phyloP scores from a whole-genome alignment of 2,888 invertebrate genomes.

The Eupithecia vulgata region DNA sequence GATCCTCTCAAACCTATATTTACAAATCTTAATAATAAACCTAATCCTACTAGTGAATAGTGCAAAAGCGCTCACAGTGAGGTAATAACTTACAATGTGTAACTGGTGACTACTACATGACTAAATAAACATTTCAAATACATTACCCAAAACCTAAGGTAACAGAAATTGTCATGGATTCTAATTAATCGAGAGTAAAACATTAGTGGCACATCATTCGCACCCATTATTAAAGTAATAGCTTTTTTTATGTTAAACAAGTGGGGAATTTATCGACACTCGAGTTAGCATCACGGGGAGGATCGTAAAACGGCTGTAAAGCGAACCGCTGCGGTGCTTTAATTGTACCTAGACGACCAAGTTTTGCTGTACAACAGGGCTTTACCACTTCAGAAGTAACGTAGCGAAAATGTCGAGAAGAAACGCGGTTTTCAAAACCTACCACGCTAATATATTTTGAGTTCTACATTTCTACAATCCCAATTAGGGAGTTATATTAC shows the following conservation, averaged over 20 bases:
- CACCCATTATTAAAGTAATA: conserved; percentile 59
- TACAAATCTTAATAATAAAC: conserved; percentile 58
- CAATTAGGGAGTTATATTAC: conserved; percentile 67
- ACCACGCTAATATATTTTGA: not conserved
- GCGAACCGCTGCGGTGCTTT: conserved; percentile 59
- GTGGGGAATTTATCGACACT: conserved; percentile 76
- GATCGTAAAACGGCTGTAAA: conserved; percentile 74
- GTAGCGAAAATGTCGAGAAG: not conserved
- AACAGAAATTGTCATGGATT: conserved; percentile 78
- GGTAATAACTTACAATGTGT: conserved; percentile 82
- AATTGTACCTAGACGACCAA: conserved; percentile 43
- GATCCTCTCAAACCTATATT: conserved; percentile 57
- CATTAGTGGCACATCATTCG: conserved; percentile 51
- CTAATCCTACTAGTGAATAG: conserved; percentile 73
- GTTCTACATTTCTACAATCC: conserved; percentile 6
- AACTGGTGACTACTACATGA: conserved; percentile 82
- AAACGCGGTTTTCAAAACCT: not conserved
- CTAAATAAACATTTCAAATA: conserved; percentile 68
- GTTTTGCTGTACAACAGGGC: not conserved
- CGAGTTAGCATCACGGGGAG: conserved; percentile 67
- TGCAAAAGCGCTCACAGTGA: conserved; percentile 82
- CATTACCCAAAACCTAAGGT: conserved; percentile 71
- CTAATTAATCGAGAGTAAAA: conserved; percentile 49
- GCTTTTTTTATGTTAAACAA: conserved; percentile 69
- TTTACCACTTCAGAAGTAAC: not conserved